phyloP scores from a whole-genome alignment of 2,797 vertebrate genomes.

The Decapterus maruadsi region DNA sequence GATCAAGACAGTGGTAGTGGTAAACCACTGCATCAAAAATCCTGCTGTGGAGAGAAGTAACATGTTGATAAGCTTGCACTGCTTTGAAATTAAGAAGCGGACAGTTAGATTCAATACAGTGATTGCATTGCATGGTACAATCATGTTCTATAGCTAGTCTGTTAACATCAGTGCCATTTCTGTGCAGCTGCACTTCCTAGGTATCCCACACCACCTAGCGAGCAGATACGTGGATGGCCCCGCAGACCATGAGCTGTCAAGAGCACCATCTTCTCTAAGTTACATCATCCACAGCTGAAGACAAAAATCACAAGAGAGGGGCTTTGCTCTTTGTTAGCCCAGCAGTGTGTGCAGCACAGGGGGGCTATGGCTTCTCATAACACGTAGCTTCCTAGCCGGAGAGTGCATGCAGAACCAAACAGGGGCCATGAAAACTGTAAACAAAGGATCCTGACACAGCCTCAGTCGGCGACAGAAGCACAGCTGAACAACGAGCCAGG shows the following conservation, averaged over 20 bases:
- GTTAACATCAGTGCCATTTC: slow-evolving; percentile 8
- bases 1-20: neutral
- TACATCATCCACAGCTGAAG: slow-evolving; percentile 2
- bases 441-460: slow-evolving; percentile 68
- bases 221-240: slow-evolving; percentile 47
- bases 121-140: neutral
- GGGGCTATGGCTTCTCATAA: slow-evolving; percentile 9
- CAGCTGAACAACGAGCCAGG: neutral
- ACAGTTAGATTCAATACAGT: neutral
- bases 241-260: slow-evolving; percentile 51
- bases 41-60: neutral
- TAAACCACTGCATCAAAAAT: neutral
- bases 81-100: neutral
- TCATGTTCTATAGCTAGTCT: neutral
- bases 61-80: too few species aligned
- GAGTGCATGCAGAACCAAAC: slow-evolving; percentile 47
- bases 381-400: slow-evolving; percentile 4
- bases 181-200: slow-evolving; percentile 60
- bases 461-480: slow-evolving; percentile 20
- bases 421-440: slow-evolving; percentile 62
- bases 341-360: slow-evolving; percentile 22
- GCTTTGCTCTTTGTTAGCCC: slow-evolving; percentile 27
- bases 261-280: slow-evolving; percentile 39
- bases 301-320: neutral
- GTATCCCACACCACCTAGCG: slow-evolving; percentile 80